These are phyloP conservation scores for Rhynchophorus ferrugineus DNA, from an alignment of 1,140 invertebrate genomes.

Conservation along the genomic window DNA sequence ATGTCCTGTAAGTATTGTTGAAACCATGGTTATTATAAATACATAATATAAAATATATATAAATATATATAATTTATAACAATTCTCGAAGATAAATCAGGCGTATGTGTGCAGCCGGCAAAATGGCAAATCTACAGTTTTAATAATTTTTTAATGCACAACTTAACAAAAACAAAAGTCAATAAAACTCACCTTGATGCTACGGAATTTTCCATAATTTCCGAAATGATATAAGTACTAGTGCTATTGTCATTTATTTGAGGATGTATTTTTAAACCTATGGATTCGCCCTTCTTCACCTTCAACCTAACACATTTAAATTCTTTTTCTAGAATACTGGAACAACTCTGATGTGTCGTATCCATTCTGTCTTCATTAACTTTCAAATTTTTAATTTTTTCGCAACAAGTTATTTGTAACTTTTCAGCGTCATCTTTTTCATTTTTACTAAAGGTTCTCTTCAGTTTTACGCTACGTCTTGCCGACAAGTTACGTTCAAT, in stretches of 20 bases:
- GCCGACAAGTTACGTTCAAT: neutral
- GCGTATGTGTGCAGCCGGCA: no score
- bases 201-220: conserved; percentile 49
- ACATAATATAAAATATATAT: no score
- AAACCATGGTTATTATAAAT: no score
- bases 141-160: no score
- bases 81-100: no score
- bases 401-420: no score
- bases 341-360: neutral
- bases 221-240: conserved; percentile 52
- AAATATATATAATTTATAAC: no score
- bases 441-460: conserved; percentile 11
- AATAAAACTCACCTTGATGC: conserved; percentile 46
- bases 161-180: neutral
- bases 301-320: conserved; percentile 43
- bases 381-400: conserved; percentile 14
- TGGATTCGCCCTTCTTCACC: conserved; percentile 44
- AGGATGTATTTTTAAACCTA: conserved; percentile 54
- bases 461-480: conserved; percentile 14
- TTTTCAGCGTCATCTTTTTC: conserved; percentile 11
- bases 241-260: conserved; percentile 40
- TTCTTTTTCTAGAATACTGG: conserved; percentile 26
- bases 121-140: neutral
- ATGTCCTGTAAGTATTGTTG: no score
- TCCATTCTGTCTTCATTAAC: conserved; percentile 2